Evolutionary conservation across 2,888 invertebrate species (phyloP).

Genomic region (Drosophila mayaguana): DNA sequence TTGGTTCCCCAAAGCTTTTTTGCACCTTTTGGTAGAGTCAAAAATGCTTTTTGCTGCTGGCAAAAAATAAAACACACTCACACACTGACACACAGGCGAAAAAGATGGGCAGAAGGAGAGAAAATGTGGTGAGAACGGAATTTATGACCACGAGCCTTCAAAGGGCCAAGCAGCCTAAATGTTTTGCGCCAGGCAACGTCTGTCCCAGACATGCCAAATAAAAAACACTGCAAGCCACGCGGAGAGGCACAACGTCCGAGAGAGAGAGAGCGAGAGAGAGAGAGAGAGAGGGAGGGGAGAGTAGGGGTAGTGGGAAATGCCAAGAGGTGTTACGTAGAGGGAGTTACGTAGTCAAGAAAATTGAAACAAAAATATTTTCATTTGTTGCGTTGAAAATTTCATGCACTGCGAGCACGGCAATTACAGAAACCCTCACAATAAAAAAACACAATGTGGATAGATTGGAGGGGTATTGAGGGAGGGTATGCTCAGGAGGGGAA

Average conservation of each 20-base stretch:
- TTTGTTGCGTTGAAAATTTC: conserved; percentile 75
- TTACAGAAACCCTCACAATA: conserved; percentile 51
- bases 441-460: too few relatives aligned
- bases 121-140: conserved; percentile 81
- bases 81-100: neutral
- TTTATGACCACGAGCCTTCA: conserved; percentile 80
- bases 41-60: conserved; percentile 58
- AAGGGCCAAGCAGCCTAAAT: conserved; percentile 74
- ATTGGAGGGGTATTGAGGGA: neutral
- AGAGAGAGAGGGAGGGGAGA: neutral
- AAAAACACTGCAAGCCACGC: conserved; percentile 43
- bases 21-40: conserved; percentile 52
- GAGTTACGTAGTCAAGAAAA: conserved; percentile 16
- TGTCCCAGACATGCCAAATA: conserved; percentile 49
- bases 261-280: neutral
- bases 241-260: neutral
- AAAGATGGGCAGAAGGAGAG: conserved; percentile 25
- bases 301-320: neutral
- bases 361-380: conserved; percentile 57
- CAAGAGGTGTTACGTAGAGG: conserved; percentile 13
- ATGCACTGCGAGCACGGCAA: conserved; percentile 66
- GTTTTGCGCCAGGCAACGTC: conserved; percentile 50
- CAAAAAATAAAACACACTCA: conserved; percentile 15
- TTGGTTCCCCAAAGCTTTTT: conserved; percentile 49
- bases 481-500: neutral